Evolutionary conservation across 2,113 vertebrate species (phyloP), one percentile per base, ranked within the genome.

Genomic region (Podilymbus podiceps): DNA sequence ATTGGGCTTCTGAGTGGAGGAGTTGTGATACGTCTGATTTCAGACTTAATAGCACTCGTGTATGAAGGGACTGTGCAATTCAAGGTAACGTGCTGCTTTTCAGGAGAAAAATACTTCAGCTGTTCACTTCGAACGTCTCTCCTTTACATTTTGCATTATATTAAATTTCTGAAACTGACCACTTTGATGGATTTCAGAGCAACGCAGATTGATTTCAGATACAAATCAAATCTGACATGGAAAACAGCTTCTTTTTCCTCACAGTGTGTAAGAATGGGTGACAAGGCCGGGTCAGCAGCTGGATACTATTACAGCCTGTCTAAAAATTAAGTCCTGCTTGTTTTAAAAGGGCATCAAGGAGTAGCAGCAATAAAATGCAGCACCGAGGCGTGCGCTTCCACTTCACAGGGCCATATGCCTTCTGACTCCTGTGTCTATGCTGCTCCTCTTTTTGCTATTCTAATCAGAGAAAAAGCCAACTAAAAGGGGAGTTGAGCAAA

Each of bases 151-250:
- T 82, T 90, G 64, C 82, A 62, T 90, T 93, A 83, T 85, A 88
- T 93, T 95, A 85, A 79, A 68, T 93, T 90, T 94, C 93, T 92
- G 80, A 94, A 93, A 87, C 53, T 62, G 58, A 89, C 46, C 66
- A 19, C 68, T 90, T 94, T 85, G 80, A 92, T 88, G 90, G 50
- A 81, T 95, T 95, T 93, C 31, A 60, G 78, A 93, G 73, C 88
- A 81, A 63, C 2, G 8, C 19, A 35, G 87, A 95, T 94, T 85
- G 82, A 94, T 95, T 95, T 92, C 94, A 88, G 50, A 74, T 85
- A 89, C 58, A 95, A 92, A 96, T 96, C 68, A 96, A 71, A 94
- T 75, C 46, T 96, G 93, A 92, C 4, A 0, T 68, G 64, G 76
- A 93, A 89, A 95, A 93, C 49, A 87, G 44, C 64, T 80, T 90